A percentile compares a stretch with the other conserved stretches of the same genome.
These are phyloP conservation scores for Perccottus glenii DNA, from an alignment of 2,113 vertebrate species.

Conservation along the genomic window DNA sequence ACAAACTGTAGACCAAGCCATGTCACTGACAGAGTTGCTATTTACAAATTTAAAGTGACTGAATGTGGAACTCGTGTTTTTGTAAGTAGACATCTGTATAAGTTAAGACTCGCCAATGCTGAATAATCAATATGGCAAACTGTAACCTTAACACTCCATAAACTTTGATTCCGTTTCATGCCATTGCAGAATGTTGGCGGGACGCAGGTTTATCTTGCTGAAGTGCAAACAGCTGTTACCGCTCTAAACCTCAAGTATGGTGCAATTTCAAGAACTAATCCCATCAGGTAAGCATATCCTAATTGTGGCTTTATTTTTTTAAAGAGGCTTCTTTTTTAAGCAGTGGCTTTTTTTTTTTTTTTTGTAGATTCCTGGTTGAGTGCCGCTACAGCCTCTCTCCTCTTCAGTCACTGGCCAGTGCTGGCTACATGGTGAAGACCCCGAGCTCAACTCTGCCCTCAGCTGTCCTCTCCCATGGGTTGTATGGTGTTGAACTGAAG, in stretches of 20 bases:
- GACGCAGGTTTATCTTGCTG: constrained; percentile 59
- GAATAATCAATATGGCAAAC: too few species aligned
- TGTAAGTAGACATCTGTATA: constrained; percentile 53
- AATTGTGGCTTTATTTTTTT: background rate
- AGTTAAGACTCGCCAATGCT: too few species aligned
- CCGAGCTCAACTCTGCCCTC: constrained; percentile 19
- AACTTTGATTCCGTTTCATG: background rate
- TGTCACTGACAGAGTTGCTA: constrained; percentile 53
- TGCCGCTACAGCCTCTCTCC: constrained; percentile 65
- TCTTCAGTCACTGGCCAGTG: constrained; percentile 27
- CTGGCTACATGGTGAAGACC: constrained; percentile 71
- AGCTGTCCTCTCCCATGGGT: constrained; percentile 15
- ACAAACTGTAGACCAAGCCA: constrained; percentile 62
- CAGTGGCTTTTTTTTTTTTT: background rate
- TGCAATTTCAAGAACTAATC: constrained; percentile 60
- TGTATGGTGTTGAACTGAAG: constrained; percentile 63
- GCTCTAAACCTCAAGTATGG: constrained; percentile 70
- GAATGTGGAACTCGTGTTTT: constrained; percentile 72
- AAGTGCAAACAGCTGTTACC: constrained; percentile 54
- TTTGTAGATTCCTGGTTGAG: constrained; percentile 71
- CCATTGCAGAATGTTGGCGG: constrained; percentile 54
- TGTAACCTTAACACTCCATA: too few species aligned
- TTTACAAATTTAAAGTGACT: constrained; percentile 74
- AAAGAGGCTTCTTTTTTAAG: background rate
- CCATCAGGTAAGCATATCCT: constrained; percentile 52